Percentiles rank a stretch among this genome's conserved stretches.
Evolutionary conservation across 1,140 invertebrate genomes (phyloP).

Genomic region (Philotrypesis tridentata): DNA sequence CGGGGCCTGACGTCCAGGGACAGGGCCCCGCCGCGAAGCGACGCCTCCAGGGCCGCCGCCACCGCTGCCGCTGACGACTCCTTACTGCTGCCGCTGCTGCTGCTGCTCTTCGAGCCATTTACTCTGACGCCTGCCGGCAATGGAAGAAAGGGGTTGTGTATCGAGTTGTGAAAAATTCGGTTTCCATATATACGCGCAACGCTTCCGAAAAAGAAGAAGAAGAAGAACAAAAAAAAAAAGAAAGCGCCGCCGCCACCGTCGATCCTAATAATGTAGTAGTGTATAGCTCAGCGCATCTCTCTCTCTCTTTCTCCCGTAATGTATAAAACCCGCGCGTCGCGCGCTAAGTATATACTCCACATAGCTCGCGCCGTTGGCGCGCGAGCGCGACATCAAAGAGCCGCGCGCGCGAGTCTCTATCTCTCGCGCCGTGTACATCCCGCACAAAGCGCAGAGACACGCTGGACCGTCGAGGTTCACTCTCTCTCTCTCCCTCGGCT

Average conservation of each 20-base stretch:
- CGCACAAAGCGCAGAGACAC: background rate
- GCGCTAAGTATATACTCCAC: background rate
- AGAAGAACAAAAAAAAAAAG: no score
- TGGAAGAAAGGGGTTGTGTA: no score
- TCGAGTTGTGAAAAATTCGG: no score
- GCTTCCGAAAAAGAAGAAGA: no score
- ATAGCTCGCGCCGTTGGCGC: background rate
- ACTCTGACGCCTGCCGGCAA: slow-evolving; percentile 65
- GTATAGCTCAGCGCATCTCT: no score
- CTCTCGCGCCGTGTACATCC: background rate
- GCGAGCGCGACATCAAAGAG: background rate
- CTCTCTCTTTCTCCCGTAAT: background rate
- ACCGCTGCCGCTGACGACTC: slow-evolving; percentile 44
- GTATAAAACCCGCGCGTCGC: no score
- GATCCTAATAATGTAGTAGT: no score
- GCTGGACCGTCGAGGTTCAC: background rate
- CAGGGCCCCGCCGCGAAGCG: slow-evolving; percentile 22
- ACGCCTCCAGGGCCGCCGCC: slow-evolving; percentile 9
- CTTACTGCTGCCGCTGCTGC: slow-evolving; percentile 59
- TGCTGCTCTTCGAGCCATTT: slow-evolving; percentile 61
- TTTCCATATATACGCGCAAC: no score
- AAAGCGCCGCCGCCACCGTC: no score
- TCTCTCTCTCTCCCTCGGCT: background rate
- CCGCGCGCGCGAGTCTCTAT: background rate
- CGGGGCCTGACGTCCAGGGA: slow-evolving; percentile 58